Evolutionary conservation across 2,797 vertebrate species (phyloP).

Genomic region (Lagodon rhomboides): DNA sequence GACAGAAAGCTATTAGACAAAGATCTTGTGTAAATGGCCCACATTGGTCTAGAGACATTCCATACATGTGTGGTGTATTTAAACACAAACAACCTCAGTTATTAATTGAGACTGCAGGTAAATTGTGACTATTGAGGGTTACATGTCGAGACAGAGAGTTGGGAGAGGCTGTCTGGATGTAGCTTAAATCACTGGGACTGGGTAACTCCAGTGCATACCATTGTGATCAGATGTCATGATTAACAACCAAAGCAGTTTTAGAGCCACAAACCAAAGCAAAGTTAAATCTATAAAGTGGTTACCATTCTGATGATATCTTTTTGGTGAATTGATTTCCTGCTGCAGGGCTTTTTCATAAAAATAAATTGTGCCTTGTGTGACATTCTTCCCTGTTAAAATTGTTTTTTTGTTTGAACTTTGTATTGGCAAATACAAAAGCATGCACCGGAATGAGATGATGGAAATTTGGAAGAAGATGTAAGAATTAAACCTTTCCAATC

Average conservation of each 20-base stretch:
- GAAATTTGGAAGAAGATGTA: background rate
- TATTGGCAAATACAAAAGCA: background rate
- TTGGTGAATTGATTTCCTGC: background rate
- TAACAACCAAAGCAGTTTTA: background rate
- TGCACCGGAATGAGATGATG: background rate
- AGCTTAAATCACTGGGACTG: background rate
- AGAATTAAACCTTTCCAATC: background rate
- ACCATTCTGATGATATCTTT: background rate
- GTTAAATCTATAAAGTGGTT: background rate
- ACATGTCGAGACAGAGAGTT: constrained; percentile 39
- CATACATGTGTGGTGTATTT: constrained; percentile 53
- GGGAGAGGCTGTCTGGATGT: constrained; percentile 11
- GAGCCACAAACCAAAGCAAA: background rate
- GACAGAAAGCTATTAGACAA: constrained; percentile 29
- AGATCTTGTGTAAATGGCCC: constrained; percentile 11
- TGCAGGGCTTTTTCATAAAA: background rate
- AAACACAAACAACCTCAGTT: constrained; percentile 30
- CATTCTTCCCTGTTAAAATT: background rate
- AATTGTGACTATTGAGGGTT: constrained; percentile 41
- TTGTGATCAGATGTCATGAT: background rate
- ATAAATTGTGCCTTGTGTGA: background rate
- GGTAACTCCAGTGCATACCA: background rate
- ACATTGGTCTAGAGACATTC: constrained; percentile 16
- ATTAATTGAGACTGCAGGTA: constrained; percentile 42
- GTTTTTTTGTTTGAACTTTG: too few relatives aligned